Conservation (phyloP, 2,797 vertebrate genomes). For the Decapterus maruadsi region DNA sequence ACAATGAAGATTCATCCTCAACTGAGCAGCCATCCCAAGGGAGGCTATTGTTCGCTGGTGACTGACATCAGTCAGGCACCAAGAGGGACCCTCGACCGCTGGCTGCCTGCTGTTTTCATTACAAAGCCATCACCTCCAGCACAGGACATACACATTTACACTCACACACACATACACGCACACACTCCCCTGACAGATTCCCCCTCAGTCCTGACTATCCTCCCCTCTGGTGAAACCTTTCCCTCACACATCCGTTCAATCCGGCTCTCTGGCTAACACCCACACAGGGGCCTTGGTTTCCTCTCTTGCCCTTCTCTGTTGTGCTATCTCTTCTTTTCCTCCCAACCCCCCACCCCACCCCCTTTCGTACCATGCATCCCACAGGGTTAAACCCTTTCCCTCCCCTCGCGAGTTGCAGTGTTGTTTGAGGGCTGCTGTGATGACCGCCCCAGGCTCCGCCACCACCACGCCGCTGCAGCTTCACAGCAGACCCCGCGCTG, state of each 20-base stretch:
- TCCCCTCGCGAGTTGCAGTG: not conserved
- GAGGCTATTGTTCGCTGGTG: conserved; percentile 56
- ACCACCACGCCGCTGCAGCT: conserved; percentile 18
- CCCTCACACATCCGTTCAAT: conserved; percentile 39
- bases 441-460: conserved; percentile 48
- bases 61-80: conserved; percentile 76
- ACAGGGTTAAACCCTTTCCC: conserved; percentile 30
- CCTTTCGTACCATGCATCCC: conserved; percentile 33
- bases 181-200: conserved; percentile 54
- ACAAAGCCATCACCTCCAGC: conserved; percentile 73
- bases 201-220: conserved; percentile 42
- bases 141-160: conserved; percentile 32
- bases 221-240: conserved; percentile 43
- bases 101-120: conserved; percentile 75
- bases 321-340: conserved; percentile 6
- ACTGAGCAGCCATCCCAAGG: conserved; percentile 32
- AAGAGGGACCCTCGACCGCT: conserved; percentile 53
- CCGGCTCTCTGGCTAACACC: conserved; percentile 19
- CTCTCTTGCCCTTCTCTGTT: conserved; percentile 12
- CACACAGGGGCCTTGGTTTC: conserved; percentile 11
- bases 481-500: conserved; percentile 52
- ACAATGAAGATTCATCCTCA: conserved; percentile 50
- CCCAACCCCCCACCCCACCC: too few species aligned
- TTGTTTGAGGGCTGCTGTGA: conserved; percentile 57
- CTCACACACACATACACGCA: conserved; percentile 19